Evolutionary conservation across 2,888 invertebrate genomes (phyloP).

Genomic region (Stenichneumon culpator): DNA sequence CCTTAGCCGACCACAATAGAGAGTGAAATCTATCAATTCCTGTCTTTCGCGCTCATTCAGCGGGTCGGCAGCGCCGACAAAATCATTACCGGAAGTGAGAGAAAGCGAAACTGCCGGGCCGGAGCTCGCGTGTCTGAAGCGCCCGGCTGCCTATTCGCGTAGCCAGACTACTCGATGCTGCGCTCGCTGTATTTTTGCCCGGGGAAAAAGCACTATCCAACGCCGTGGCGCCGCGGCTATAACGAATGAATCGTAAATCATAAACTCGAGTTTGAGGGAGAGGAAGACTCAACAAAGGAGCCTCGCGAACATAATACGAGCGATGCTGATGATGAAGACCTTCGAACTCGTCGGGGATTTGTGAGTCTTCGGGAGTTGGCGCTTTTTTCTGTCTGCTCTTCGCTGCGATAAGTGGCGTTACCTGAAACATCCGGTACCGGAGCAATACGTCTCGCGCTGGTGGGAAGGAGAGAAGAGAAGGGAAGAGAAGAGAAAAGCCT

Average conservation of each 20-base stretch:
- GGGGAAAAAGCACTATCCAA: slow-evolving; percentile 13
- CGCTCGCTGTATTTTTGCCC: neutral
- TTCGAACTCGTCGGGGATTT: neutral
- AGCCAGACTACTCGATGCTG: slow-evolving; percentile 1
- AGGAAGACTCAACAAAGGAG: slow-evolving; percentile 17
- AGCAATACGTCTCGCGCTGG: neutral
- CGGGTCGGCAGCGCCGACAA: neutral
- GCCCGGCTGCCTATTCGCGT: neutral
- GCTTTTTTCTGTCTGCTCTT: neutral
- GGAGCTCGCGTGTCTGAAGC: neutral
- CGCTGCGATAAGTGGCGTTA: neutral
- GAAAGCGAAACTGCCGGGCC: neutral
- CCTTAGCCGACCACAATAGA: neutral
- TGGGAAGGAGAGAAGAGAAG: too few species aligned
- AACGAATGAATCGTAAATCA: slow-evolving; percentile 38
- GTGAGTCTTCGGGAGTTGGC: neutral
- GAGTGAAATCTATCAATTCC: slow-evolving; percentile 82
- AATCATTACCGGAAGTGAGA: slow-evolving; percentile 20
- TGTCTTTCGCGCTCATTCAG: slow-evolving; percentile 75
- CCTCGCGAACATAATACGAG: slow-evolving; percentile 7
- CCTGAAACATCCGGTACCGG: neutral
- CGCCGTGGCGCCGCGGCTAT: neutral
- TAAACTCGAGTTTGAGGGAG: slow-evolving; percentile 25
- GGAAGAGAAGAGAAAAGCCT: neutral
- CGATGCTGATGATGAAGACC: slow-evolving; percentile 48